Evolutionary conservation across 2,113 vertebrate species (phyloP).

Genomic region (Bufo gargarizans): DNA sequence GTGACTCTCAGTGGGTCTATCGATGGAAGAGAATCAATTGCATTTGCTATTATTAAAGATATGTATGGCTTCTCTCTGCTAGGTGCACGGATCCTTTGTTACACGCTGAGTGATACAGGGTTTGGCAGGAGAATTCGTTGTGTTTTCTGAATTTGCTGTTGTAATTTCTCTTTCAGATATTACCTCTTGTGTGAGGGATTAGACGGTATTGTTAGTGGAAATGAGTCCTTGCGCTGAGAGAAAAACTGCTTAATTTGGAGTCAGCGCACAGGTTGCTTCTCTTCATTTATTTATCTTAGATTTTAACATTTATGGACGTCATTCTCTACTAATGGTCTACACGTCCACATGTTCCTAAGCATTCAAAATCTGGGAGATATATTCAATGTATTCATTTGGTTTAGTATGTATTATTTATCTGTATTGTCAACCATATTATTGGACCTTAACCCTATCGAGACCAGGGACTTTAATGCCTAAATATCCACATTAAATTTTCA

Average conservation of each 20-base stretch:
- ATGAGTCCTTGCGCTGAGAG: constrained; percentile 24
- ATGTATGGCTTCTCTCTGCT: not conserved
- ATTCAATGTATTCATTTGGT: not conserved
- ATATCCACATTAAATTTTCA: too few species aligned
- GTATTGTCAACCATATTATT: too few species aligned
- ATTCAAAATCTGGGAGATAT: not conserved
- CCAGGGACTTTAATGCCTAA: too few species aligned
- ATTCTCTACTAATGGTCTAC: not conserved
- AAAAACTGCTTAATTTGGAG: constrained; percentile 37
- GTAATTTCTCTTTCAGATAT: constrained; percentile 40
- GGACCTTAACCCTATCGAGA: too few species aligned
- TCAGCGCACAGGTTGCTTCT: not conserved
- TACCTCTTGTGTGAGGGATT: constrained; percentile 43
- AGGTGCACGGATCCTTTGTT: constrained; percentile 2
- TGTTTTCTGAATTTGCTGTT: constrained; percentile 3
- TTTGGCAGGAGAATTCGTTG: constrained; percentile 12
- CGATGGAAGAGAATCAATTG: not conserved
- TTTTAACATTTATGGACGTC: constrained; percentile 19
- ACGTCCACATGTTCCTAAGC: not conserved
- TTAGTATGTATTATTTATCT: too few species aligned
- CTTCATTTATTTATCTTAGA: not conserved
- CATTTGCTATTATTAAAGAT: not conserved
- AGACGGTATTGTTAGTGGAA: constrained; percentile 45
- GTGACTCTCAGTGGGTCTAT: not conserved
- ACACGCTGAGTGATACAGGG: not conserved